phyloP scores from a whole-genome alignment of 2,888 invertebrate species.

The Cephus pulcher region DNA sequence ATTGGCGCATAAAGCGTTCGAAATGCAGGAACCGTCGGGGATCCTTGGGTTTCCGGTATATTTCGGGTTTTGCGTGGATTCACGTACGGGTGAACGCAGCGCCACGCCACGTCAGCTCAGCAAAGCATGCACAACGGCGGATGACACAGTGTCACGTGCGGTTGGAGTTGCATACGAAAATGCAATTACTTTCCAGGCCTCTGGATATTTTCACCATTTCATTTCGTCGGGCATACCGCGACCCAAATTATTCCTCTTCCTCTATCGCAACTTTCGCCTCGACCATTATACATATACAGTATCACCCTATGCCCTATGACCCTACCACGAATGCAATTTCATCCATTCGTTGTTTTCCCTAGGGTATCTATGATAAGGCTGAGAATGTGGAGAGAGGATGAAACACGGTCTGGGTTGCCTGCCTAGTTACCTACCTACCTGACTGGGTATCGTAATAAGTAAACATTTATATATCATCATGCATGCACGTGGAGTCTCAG shows the following conservation, averaged over 20 bases:
- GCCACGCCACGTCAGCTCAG: neutral
- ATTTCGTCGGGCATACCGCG: neutral
- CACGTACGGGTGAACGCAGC: neutral
- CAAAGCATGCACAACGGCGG: conserved; percentile 3
- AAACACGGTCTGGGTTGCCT: neutral
- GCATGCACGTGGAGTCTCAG: neutral
- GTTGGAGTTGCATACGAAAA: neutral
- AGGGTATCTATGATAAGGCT: neutral
- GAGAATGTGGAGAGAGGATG: neutral
- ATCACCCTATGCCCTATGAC: neutral
- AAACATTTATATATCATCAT: neutral
- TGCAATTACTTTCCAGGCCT: conserved; percentile 6
- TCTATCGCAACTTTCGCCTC: neutral
- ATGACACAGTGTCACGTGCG: conserved; percentile 5
- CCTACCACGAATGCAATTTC: neutral
- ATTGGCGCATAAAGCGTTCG: neutral
- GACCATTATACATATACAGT: neutral
- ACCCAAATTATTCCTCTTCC: neutral
- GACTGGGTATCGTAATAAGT: neutral
- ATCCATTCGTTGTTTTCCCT: neutral
- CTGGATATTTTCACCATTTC: conserved; percentile 5
- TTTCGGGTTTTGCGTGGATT: neutral
- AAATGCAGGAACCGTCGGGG: neutral
- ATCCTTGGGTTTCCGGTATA: neutral
- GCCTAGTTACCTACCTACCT: neutral